A percentile compares a stretch with the other conserved stretches of the same genome.
These are phyloP conservation scores for Ceraclea dissimilis DNA, from an alignment of 2,888 invertebrate genomes.

Conservation along the genomic window DNA sequence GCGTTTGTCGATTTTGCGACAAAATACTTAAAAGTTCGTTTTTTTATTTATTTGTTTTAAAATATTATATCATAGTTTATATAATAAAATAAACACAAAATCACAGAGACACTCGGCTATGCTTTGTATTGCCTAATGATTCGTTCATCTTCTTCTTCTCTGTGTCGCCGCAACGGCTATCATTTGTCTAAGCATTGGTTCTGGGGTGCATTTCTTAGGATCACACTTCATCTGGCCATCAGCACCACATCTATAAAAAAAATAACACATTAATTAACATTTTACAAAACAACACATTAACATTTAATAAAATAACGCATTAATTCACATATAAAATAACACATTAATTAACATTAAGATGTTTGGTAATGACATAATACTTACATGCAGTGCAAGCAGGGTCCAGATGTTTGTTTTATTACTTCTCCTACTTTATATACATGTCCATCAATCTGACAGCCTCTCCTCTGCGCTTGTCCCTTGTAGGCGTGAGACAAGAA, in stretches of 20 bases:
- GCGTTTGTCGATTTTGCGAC: too few species aligned
- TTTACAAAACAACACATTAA: neutral
- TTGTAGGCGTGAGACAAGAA: slow-evolving; percentile 73
- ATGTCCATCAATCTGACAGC: slow-evolving; percentile 79
- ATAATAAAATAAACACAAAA: slow-evolving; percentile 21
- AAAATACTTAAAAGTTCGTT: too few species aligned
- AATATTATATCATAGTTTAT: neutral
- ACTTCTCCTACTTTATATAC: slow-evolving; percentile 81
- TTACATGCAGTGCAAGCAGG: slow-evolving; percentile 93
- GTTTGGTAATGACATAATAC: slow-evolving; percentile 37
- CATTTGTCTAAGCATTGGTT: slow-evolving; percentile 85
- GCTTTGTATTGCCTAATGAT: slow-evolving; percentile 8
- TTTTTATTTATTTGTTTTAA: neutral
- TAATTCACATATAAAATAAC: slow-evolving; percentile 52
- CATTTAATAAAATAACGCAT: neutral
- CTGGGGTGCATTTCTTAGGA: slow-evolving; percentile 82
- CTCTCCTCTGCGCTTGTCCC: slow-evolving; percentile 65
- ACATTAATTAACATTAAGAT: neutral
- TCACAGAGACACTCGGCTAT: slow-evolving; percentile 22
- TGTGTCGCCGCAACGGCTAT: slow-evolving; percentile 74
- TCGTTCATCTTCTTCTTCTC: slow-evolving; percentile 62
- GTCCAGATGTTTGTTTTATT: slow-evolving; percentile 80
- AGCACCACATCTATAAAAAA: slow-evolving; percentile 73
- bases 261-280: neutral
- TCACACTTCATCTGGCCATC: slow-evolving; percentile 93